Evolutionary conservation across 1,140 invertebrate species (phyloP), one percentile per base, ranked within the genome.

Genomic region (Arion vulgaris): DNA sequence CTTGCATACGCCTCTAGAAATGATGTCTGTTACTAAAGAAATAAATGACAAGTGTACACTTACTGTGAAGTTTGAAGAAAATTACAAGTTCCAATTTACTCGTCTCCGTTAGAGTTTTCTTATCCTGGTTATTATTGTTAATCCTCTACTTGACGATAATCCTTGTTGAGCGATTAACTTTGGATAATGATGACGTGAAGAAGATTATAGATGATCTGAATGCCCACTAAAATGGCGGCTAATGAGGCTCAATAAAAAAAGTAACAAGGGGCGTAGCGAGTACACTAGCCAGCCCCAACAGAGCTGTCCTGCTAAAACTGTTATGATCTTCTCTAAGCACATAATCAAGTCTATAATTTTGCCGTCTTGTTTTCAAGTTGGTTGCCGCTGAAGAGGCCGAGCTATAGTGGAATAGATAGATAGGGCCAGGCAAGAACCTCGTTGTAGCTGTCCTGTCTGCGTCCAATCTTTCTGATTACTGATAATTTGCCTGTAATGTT

Each of bases 401-500:
- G 19, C 17, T 32, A 4, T 23, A 66, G 62, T 7, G 62, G 62
- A 34, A 66, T 66, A 66, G 62, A 66, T 66, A 66, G 62, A 66
- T 66, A 66, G 62, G 62, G 62, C 62, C 28, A 28, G 28, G 19
- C 62, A 66, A 34, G 62, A n/a, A 66, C n/a, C 62, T 66, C 17
- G 28, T 28, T 66, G 62, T 32, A 17, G 28, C 62, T 66, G 62
- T 66, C 62, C 62, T 32, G 62, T 32, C 62, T 66, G 62, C 17
- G 5, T 66, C 28, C 62, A 66, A 28, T 32, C 62, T 32, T 66
- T 32, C n/a, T 66, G 62, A 66, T 66, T 66, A 66, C n/a, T 32
- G 62, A 66, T 66, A 66, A 66, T 66, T 66, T 66, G 62, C 62
- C 28, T 11, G 28, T 66, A 66, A 66, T 66, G 62, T 17, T 66